Percentiles rank a stretch among this genome's conserved stretches.
Conservation (phyloP, 2,888 invertebrate species). For the Cacoxenus indagator region DNA sequence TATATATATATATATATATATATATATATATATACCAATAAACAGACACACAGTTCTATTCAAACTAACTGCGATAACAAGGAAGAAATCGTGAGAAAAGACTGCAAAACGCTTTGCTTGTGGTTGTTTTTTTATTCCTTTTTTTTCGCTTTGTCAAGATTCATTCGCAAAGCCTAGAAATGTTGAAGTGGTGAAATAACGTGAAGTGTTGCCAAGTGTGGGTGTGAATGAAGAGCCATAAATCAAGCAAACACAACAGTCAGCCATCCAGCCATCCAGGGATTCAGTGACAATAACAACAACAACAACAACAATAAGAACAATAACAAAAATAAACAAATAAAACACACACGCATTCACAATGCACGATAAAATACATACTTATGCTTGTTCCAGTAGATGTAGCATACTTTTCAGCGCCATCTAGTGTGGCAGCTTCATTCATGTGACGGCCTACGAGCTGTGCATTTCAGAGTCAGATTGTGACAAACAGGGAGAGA, state of each 20-base stretch:
- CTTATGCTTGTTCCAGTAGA: background rate
- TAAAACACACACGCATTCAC: background rate
- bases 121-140: background rate
- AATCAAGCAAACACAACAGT: background rate
- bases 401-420: background rate
- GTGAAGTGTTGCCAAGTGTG: background rate
- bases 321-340: background rate
- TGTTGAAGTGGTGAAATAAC: background rate
- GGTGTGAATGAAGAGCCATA: background rate
- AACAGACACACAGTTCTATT: background rate
- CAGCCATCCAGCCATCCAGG: too few relatives aligned
- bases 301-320: background rate
- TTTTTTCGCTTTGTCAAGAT: too few relatives aligned
- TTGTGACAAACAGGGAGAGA: background rate
- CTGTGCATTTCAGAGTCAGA: background rate
- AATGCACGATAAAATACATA: too few relatives aligned
- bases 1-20: too few relatives aligned
- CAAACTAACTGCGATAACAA: background rate
- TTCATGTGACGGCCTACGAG: background rate
- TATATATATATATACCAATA: slow-evolving; percentile 9
- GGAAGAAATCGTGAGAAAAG: background rate
- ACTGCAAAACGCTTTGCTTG: background rate
- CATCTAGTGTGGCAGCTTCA: background rate
- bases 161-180: too few relatives aligned
- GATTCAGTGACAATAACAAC: background rate